Evolutionary conservation across 92 coral and sea anemone species (phyloP), one percentile per base, ranked within the genome.

Genomic region (Isaurus tuberculatus): DNA sequence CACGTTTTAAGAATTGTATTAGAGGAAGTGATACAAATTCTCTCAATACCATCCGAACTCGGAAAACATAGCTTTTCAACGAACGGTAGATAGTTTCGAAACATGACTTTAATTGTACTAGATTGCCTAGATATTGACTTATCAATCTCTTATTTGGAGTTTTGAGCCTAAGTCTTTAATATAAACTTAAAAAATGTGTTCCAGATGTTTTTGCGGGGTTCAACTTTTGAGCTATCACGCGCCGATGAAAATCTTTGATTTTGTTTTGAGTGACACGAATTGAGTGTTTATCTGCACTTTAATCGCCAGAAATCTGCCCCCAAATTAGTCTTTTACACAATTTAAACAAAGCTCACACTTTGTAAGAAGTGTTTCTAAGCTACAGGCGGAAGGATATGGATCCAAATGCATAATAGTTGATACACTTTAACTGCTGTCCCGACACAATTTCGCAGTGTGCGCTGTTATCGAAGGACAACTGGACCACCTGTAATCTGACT

Each of bases 301-400:
- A 77, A 77, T 77, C 82, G 51, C 70, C 32, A 22, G 10, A 22
- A 55, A 57, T 77, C 82, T 58, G 82, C 82, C 82, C 82, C 48
- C 34, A 77, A 77, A 77, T 77, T 77, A 60, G 82, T 49, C 57
- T 22, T 77, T 57, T 58, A 77, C 55, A 77, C 25, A 77, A 32
- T 77, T 77, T 77, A 77, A 77, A 77, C 70, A 77, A 33, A 30
- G 36, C 31, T 58, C 36, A 11, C 17, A n/a, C 53, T 77, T 27
- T 34, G 64, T 17, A 61, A 55, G 82, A 8, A 25, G 25, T 13
- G 25, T 58, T 34, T 22, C 46, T 3, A 25, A 36, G 20, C 25
- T 77, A 9, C 17, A 26, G 49, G 17, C 69, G 58, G 49, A 46
- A 77, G 60, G 69, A 32, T 32, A 28, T 25, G 15, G 55, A 58